Percentiles rank a stretch among this genome's conserved stretches.
Evolutionary conservation across 92 coral and sea anemone genomes (phyloP).

Genomic region (Zoanthus sociatus): DNA sequence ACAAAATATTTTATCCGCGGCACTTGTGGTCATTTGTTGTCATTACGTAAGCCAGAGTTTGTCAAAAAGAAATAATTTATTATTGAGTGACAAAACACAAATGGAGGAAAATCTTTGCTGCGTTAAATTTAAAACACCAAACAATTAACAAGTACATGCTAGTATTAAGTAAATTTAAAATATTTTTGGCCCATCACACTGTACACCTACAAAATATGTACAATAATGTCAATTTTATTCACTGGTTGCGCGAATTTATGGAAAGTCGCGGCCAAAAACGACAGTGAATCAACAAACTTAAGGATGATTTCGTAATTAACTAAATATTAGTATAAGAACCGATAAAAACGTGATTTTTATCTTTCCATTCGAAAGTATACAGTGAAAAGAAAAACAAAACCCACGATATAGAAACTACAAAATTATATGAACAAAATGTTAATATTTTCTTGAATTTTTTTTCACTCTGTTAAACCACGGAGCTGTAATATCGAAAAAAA

Average conservation of each 20-base stretch:
- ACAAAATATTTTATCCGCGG: neutral
- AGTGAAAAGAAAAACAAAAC: neutral
- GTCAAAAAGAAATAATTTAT: neutral
- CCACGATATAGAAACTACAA: neutral
- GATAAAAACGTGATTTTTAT: neutral
- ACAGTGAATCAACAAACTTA: neutral
- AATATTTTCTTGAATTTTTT: neutral
- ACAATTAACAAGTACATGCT: neutral
- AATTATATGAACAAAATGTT: neutral
- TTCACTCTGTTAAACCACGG: neutral
- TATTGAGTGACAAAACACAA: neutral
- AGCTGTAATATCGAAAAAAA: neutral
- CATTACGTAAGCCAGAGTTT: neutral
- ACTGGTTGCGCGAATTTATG: neutral
- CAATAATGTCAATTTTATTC: neutral
- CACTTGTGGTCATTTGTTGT: neutral
- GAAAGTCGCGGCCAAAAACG: neutral
- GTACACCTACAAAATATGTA: neutral
- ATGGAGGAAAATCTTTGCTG: neutral
- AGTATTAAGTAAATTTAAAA: neutral
- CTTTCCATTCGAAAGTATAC: neutral
- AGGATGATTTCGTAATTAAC: neutral
- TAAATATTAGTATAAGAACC: neutral
- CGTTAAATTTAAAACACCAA: neutral
- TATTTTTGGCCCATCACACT: neutral